These are phyloP conservation scores for Hemicordylus capensis DNA, from an alignment of 2,113 vertebrate genomes.

Conservation along the genomic window DNA sequence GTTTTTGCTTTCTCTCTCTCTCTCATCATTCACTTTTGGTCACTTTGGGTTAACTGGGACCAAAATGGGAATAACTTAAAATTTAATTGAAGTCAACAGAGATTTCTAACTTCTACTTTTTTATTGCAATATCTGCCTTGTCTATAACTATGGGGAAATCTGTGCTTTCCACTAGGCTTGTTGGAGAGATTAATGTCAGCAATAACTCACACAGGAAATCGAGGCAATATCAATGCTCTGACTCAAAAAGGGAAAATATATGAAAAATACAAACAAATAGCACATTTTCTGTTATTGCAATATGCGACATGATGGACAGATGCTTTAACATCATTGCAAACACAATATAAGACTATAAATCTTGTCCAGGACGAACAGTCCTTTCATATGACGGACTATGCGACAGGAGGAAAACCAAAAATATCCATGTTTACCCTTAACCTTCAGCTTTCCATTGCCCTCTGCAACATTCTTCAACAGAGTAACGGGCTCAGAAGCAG, in stretches of 20 bases:
- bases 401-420: not conserved
- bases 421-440: not conserved
- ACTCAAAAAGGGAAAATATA: conserved; percentile 30
- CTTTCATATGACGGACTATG: conserved; percentile 21
- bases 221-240: conserved; percentile 37
- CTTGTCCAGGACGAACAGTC: conserved; percentile 10
- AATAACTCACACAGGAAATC: conserved; percentile 61
- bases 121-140: conserved; percentile 36
- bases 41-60: not conserved
- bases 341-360: conserved; percentile 23
- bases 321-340: conserved; percentile 42
- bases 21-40: rapidly evolving
- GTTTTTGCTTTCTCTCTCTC: not conserved
- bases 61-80: conserved; percentile 25
- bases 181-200: conserved; percentile 49
- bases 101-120: conserved; percentile 28
- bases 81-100: conserved; percentile 28
- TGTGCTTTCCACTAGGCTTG: conserved; percentile 42
- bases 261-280: conserved; percentile 42
- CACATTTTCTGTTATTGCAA: conserved; percentile 31
- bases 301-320: conserved; percentile 12
- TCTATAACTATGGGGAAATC: conserved; percentile 20
- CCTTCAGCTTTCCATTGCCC: not conserved
- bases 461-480: not conserved
- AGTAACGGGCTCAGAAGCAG: not conserved